Percentiles rank a stretch among this genome's conserved stretches.
Conservation (phyloP, 2,797 vertebrate genomes). For the Pempheris klunzingeri region DNA sequence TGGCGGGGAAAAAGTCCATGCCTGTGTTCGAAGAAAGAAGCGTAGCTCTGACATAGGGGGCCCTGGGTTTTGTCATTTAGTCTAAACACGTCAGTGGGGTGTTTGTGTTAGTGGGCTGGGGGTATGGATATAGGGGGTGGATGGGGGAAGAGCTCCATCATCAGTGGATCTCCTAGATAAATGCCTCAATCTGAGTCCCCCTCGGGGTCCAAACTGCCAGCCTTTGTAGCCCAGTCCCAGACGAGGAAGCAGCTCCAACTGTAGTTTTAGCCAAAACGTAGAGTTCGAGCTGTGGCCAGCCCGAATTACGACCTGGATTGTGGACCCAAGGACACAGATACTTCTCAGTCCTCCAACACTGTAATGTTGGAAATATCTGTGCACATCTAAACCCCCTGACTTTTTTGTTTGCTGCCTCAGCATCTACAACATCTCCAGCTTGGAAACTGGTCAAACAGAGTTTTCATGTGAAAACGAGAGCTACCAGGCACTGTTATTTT, state of each 20-base stretch:
- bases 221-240: slow-evolving; percentile 54
- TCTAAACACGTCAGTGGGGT: slow-evolving; percentile 85
- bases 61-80: slow-evolving; percentile 85
- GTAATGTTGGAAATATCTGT: slow-evolving; percentile 35
- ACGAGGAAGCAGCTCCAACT: slow-evolving; percentile 54
- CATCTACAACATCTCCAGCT: slow-evolving; percentile 25
- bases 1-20: slow-evolving; percentile 77
- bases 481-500: slow-evolving; percentile 60
- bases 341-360: slow-evolving; percentile 31
- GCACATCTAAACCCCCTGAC: slow-evolving; percentile 35
- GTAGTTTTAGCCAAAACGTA: slow-evolving; percentile 57
- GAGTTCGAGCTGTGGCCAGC: slow-evolving; percentile 37
- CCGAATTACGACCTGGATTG: slow-evolving; percentile 51
- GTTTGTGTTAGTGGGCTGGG: slow-evolving; percentile 85
- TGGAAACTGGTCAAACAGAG: slow-evolving; percentile 48
- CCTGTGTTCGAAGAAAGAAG: slow-evolving; percentile 73
- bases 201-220: slow-evolving; percentile 73
- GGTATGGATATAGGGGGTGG: slow-evolving; percentile 63
- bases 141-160: slow-evolving; percentile 78
- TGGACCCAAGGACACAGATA: slow-evolving; percentile 45
- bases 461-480: slow-evolving; percentile 56
- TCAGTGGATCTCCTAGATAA: slow-evolving; percentile 84
- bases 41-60: slow-evolving; percentile 77
- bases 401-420: slow-evolving; percentile 47
- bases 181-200: slow-evolving; percentile 81